These are phyloP conservation scores for Leptopilina clavipes DNA, from an alignment of 1,140 invertebrate genomes.

Conservation along the genomic window DNA sequence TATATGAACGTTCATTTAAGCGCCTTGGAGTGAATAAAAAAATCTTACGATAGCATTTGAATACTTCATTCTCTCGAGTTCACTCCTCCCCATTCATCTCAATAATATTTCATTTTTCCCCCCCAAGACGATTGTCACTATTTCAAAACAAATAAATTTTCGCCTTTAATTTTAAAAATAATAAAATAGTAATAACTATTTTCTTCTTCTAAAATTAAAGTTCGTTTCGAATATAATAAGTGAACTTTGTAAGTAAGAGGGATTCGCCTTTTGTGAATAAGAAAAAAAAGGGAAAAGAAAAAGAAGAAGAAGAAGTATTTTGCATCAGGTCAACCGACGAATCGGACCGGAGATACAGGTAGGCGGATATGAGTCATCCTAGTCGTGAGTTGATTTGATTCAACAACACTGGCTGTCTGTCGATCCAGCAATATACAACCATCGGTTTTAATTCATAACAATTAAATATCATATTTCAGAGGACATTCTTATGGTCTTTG, in stretches of 20 bases:
- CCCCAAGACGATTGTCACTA: not conserved
- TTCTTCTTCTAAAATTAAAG: too few species aligned
- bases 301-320: slow-evolving; percentile 36
- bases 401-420: not conserved
- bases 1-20: not conserved
- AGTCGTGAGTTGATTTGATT: slow-evolving; percentile 43
- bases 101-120: not conserved
- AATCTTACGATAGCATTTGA: slow-evolving; percentile 9
- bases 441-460: slow-evolving; percentile 18
- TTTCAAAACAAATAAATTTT: not conserved
- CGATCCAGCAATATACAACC: not conserved
- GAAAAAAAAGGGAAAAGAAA: slow-evolving; percentile 39
- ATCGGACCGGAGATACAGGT: slow-evolving; percentile 52
- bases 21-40: not conserved
- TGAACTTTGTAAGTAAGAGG: not conserved
- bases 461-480: not conserved
- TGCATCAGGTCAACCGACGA: slow-evolving; percentile 47
- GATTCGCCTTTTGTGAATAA: not conserved
- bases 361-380: slow-evolving; percentile 61
- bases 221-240: not conserved
- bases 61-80: slow-evolving; percentile 17
- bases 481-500: not conserved
- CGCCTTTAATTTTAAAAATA: not conserved
- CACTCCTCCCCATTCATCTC: not conserved
- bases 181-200: too few species aligned